Evolutionary conservation across 2,888 invertebrate genomes (phyloP).

Genomic region (Ashinkailepas kermadecensis): DNA sequence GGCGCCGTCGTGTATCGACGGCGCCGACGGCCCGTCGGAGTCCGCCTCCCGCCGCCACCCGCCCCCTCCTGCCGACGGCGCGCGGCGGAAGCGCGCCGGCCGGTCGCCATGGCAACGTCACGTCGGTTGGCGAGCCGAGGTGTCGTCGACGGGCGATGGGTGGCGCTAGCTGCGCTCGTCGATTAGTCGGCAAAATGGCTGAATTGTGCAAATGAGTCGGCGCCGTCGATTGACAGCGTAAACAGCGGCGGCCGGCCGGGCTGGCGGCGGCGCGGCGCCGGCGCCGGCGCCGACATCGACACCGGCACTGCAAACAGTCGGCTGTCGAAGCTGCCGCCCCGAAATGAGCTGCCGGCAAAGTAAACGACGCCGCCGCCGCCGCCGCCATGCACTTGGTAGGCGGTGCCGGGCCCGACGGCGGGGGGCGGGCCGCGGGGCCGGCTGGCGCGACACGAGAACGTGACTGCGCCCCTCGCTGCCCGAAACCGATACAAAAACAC

Average conservation of each 20-base stretch:
- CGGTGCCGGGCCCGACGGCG: no score
- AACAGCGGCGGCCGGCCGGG: not conserved
- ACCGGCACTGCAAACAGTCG: no score
- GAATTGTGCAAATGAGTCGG: conserved; percentile 19
- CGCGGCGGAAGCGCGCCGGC: conserved; percentile 9
- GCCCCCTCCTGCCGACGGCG: not conserved
- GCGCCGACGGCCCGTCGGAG: not conserved
- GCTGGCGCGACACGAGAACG: no score
- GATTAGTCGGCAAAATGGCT: conserved; percentile 21
- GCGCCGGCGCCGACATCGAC: not conserved
- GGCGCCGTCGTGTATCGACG: not conserved
- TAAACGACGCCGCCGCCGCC: no score
- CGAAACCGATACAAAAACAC: no score
- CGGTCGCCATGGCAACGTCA: conserved; percentile 14
- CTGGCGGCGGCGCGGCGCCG: not conserved
- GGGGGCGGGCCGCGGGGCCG: no score
- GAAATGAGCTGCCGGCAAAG: not conserved
- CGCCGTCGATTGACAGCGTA: conserved; percentile 5
- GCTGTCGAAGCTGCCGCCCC: not conserved
- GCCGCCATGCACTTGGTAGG: no score
- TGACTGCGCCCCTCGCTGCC: no score
- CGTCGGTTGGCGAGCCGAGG: conserved; percentile 17
- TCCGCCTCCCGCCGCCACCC: not conserved
- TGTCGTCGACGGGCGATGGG: conserved; percentile 21
- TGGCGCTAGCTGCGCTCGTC: conserved; percentile 17